Evolutionary conservation across 2,888 invertebrate species (phyloP).

Genomic region (Polydrusus cervinus): DNA sequence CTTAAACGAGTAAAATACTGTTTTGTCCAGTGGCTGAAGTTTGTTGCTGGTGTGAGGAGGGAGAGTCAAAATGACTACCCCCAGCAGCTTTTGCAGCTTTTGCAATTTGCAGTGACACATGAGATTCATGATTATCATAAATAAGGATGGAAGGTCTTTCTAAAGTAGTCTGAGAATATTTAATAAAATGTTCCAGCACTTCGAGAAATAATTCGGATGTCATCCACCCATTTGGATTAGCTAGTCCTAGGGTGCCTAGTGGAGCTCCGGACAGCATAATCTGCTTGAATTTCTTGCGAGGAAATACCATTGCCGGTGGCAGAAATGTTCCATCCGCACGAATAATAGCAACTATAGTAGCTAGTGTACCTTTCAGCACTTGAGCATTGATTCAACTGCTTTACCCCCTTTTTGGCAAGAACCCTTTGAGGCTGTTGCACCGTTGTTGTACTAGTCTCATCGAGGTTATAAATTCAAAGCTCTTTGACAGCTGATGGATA

Average conservation of each 20-base stretch:
- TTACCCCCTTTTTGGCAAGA: constrained; percentile 56
- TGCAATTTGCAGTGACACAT: constrained; percentile 57
- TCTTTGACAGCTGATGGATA: constrained; percentile 47
- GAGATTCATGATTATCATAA: constrained; percentile 65
- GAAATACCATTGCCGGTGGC: constrained; percentile 65
- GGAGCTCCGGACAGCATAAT: constrained; percentile 65
- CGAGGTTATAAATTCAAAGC: constrained; percentile 56
- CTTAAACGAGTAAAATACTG: constrained; percentile 23
- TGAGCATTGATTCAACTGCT: constrained; percentile 62
- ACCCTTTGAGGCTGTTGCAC: constrained; percentile 57
- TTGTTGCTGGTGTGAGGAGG: neutral
- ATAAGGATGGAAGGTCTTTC: constrained; percentile 63
- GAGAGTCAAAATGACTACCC: neutral
- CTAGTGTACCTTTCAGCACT: constrained; percentile 65
- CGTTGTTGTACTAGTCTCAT: constrained; percentile 58
- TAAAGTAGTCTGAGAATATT: constrained; percentile 56
- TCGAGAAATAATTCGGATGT: constrained; percentile 62
- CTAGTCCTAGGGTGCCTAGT: constrained; percentile 64
- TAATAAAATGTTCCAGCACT: constrained; percentile 66
- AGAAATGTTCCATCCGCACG: constrained; percentile 58
- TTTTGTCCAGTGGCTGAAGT: constrained; percentile 4
- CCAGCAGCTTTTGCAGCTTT: constrained; percentile 44
- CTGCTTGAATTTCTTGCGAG: constrained; percentile 62
- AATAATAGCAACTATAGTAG: constrained; percentile 64
- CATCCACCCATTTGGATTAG: constrained; percentile 66